Conservation (phyloP, 1,140 invertebrate genomes). For the Aphelenchoides besseyi region DNA sequence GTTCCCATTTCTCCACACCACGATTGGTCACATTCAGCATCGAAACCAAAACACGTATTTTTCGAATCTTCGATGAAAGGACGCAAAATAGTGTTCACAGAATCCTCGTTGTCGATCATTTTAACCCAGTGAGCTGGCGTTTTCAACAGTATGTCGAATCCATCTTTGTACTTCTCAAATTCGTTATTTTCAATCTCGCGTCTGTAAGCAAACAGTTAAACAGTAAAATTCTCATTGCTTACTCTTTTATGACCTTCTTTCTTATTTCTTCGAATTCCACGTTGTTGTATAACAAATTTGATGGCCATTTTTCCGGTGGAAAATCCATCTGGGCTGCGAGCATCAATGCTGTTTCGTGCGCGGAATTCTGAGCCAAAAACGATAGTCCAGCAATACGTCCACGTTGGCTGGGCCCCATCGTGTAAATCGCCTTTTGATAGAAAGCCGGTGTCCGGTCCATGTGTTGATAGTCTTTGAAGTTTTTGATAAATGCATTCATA, state of each 20-base stretch:
- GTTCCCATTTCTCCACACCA: neutral
- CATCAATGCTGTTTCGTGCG: neutral
- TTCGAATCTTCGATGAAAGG: slow-evolving; percentile 4
- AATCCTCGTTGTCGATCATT: neutral
- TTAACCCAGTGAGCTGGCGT: neutral
- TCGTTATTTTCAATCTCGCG: neutral
- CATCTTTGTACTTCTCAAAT: neutral
- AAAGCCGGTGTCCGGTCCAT: too few species aligned
- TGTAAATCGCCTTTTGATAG: too few species aligned
- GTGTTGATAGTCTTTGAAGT: too few species aligned
- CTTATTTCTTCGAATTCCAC: too few species aligned
- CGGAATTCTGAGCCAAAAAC: neutral
- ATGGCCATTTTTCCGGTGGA: neutral
- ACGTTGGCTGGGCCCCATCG: too few species aligned
- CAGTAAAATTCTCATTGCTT: too few species aligned
- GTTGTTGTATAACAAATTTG: too few species aligned
- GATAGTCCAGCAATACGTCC: too few species aligned
- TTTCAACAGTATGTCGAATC: neutral
- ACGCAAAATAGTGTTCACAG: neutral
- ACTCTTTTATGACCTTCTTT: too few species aligned
- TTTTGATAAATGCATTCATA: slow-evolving; percentile 8
- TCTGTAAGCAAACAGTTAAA: neutral
- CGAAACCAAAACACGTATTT: neutral
- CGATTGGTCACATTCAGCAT: neutral
- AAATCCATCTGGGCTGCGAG: neutral